Percentiles rank a stretch among this genome's conserved stretches.
Evolutionary conservation across 2,888 invertebrate species (phyloP).

Genomic region (Melanargia galathea): DNA sequence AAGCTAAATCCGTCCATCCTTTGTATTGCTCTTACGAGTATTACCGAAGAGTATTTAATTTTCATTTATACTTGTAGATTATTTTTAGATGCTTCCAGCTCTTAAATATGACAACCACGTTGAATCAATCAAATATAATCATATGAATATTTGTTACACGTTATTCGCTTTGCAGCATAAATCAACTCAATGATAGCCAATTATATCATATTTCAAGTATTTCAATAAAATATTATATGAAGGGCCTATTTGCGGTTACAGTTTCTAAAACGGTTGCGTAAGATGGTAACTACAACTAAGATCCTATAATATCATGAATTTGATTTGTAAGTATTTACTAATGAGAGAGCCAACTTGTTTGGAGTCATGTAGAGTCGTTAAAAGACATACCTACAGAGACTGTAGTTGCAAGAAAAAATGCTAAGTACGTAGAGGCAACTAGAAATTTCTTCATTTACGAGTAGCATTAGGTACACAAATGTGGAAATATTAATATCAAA

Average conservation of each 20-base stretch:
- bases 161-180: constrained; percentile 2
- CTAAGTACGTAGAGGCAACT: too few relatives aligned
- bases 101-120: background rate
- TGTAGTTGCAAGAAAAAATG: background rate
- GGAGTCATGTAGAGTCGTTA: background rate
- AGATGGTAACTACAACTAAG: background rate
- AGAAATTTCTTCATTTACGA: too few relatives aligned
- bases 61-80: background rate
- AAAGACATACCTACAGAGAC: background rate
- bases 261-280: constrained; percentile 6
- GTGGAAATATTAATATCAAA: too few relatives aligned
- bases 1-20: too few relatives aligned
- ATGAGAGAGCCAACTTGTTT: constrained; percentile 25
- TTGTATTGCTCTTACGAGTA: too few relatives aligned
- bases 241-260: background rate
- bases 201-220: constrained; percentile 35
- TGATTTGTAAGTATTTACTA: constrained; percentile 28
- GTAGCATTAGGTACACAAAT: too few relatives aligned
- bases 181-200: constrained; percentile 24
- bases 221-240: constrained; percentile 29
- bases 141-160: constrained; percentile 16
- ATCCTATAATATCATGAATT: constrained; percentile 7
- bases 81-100: background rate
- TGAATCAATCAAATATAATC: constrained; percentile 17
- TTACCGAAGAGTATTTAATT: background rate